Evolutionary conservation across 2,888 invertebrate species (phyloP), one percentile per base, ranked within the genome.

Genomic region (Calameuta pallipes): DNA sequence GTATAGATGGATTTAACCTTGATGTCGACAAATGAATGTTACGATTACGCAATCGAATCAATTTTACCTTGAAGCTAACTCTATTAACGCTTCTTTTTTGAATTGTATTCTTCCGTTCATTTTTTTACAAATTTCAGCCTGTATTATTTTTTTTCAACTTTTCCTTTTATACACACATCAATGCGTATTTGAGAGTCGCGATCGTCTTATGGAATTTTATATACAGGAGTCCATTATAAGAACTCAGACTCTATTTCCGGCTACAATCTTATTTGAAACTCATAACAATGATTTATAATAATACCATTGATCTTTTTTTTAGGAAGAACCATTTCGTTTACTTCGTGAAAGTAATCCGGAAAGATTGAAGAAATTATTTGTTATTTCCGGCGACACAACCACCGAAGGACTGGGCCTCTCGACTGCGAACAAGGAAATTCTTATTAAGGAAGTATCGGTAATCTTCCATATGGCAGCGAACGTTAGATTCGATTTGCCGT

Each of bases 391-490:
- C 4, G 96, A 96, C 87, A 93, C 95, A 30, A 92, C 94, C 31
- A 92, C 93, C 73, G 93, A 94, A 4, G 93, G 93, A 31, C 92
- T 96, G 74, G 95, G 94, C 0, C 92, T 96, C 33, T 93, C 93
- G 56, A 89, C 93, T 35, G 92, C 93, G 36, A 94, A 95, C 83
- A 93, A 93, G 74, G 90, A 92, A 75, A 92, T 93, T 76, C 88
- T 97, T 31, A 92, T 93, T 80, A 91, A 93, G 68, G 93, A 94
- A 75, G 94, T 96, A 74, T 93, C 95, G 76, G 93, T 97, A 15
- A 93, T 97, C 0, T 96, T 97, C 89, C 97, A 97, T 89, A 96
- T 96, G 88, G 97, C 97, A 1, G 97, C 97, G 11, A 97, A 97
- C 85, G 96, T 98, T 71, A 94, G 95, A 91, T 95, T 96, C 86